A percentile compares a stretch with the other conserved stretches of the same genome.
These are phyloP conservation scores for Zelleria hepariella DNA, from an alignment of 2,888 invertebrate species.

Conservation along the genomic window DNA sequence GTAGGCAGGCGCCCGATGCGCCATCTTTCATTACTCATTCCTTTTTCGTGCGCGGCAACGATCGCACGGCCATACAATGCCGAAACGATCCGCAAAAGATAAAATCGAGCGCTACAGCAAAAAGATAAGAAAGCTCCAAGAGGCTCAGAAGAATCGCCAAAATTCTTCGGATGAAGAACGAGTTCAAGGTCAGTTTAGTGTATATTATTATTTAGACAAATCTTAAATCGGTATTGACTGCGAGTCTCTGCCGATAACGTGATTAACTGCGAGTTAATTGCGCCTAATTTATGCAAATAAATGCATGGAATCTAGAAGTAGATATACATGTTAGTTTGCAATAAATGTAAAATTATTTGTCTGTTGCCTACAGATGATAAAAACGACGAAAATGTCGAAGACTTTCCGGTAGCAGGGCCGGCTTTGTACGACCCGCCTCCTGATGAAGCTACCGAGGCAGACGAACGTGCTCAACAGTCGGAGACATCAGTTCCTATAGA, in stretches of 20 bases:
- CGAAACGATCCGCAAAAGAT: slow-evolving; percentile 8
- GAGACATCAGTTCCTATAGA: no score
- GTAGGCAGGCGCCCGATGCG: no score
- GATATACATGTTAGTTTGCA: neutral
- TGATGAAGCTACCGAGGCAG: neutral
- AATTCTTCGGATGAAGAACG: neutral
- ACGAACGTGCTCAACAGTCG: neutral
- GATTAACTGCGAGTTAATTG: neutral
- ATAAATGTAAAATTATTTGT: neutral
- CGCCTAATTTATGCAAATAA: neutral
- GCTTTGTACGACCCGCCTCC: neutral
- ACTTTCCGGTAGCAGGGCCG: neutral
- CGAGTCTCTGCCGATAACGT: slow-evolving; percentile 4
- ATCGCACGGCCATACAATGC: slow-evolving; percentile 1
- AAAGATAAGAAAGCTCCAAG: neutral
- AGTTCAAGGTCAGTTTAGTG: neutral
- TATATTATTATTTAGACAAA: neutral
- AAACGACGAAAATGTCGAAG: neutral
- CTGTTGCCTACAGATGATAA: neutral
- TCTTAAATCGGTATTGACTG: slow-evolving; percentile 7
- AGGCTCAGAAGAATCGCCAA: neutral
- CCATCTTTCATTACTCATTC: slow-evolving; percentile 9
- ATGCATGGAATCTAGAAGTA: neutral
- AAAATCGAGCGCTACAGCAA: neutral
- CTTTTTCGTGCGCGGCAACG: slow-evolving; percentile 10